Base-by-base conservation (phyloP, 2,113 vertebrate species). In the Cepphus grylle region DNA sequence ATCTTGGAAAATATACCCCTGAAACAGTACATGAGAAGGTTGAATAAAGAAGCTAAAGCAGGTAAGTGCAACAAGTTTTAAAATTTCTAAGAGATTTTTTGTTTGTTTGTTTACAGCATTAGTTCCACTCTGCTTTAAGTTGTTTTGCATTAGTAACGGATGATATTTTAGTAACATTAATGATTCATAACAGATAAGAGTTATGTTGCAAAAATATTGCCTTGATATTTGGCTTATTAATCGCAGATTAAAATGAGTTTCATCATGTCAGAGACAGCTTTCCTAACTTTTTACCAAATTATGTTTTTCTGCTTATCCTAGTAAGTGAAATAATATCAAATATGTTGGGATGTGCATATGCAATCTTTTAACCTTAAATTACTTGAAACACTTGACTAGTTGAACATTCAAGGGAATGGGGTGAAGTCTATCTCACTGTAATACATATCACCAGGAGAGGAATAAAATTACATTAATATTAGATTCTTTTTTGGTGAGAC, bases 171-270 rank as follows among this genome's bases (percentile, higher is more conserved):
- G 61, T 78, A 93, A 47, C 23, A 91, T 86, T 95, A 95, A 90
- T 50, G 8, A 71, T 71, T 84, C 69, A 94, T 55, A 86, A 47
- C 15, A 77, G 53, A 52, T 59, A 94, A 20, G 25, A 88, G 81
- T 82, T 85, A 49, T 5, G 27, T 81, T 80, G 72, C 78, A 92
- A 61, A 90, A 83, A 56, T 29, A 42, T 26, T 40, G 38, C 34
- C 61, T 65, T 91, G 96, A 80, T 95, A 92, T 87, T 94, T 12
- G 53, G 52, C 40, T 89, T 88, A 94, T 88, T 86, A 94, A 86
- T 71, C 72, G 59, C 36, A 93, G 47, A 92, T 55, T 73, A 74
- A 73, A 96, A 86, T 34, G 17, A 91, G 55, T 92, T 80, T 85
- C 47, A 90, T 74, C 38, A 71, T 22, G 36, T 4, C 26, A 90